Evolutionary conservation across 2,888 invertebrate genomes (phyloP), one percentile per base, ranked within the genome.

Genomic region (Invenusta paracnida): DNA sequence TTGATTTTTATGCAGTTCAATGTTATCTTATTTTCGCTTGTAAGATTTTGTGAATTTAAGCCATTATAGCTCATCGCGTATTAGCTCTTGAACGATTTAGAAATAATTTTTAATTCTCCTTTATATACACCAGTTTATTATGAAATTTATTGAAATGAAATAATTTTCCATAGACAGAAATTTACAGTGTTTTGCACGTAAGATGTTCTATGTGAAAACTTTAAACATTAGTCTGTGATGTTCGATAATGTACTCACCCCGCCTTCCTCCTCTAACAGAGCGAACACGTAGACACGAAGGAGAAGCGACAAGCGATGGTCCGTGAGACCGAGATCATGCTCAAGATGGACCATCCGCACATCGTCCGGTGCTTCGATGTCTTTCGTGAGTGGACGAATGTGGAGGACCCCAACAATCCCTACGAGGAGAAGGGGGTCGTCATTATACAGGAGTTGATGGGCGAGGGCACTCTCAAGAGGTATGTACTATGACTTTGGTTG

Each of bases 401-500:
- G 27, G 82, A 82, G 2, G 84, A 86, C 82, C 82, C 66, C 28
- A 31, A 66, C 30, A 86, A 48, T 25, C 81, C 97, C 25, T 81
- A 81, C 25, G 86, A 86, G 27, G 86, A 29, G 23, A 86, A 86
- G 93, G 97, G 97, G 91, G 97, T 99, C 89, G 98, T 99, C 86
- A 94, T 99, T 89, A 98, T 99, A 89, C 99, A 99, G 0, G 99
- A 99, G 92, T 94, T 99, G 85, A 99, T 99, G 99, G 95, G 99
- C 87, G 98, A 98, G 67, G 99, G 99, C 88, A 99, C 99, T 30
- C 67, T 86, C 1, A 86, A 86, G 48, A 79, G 85, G 85, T 85
- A 29, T 5, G 48, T 17, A 48, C 5, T 5, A 17, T 5, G 48
- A 17, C 17, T 48, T 48, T 5, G n/a, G n/a, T n/a, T n/a, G n/a